Percentiles rank a stretch among this genome's conserved stretches.
phyloP scores from a whole-genome alignment of 2,113 vertebrate species.

The Oreochromis tanganicae region DNA sequence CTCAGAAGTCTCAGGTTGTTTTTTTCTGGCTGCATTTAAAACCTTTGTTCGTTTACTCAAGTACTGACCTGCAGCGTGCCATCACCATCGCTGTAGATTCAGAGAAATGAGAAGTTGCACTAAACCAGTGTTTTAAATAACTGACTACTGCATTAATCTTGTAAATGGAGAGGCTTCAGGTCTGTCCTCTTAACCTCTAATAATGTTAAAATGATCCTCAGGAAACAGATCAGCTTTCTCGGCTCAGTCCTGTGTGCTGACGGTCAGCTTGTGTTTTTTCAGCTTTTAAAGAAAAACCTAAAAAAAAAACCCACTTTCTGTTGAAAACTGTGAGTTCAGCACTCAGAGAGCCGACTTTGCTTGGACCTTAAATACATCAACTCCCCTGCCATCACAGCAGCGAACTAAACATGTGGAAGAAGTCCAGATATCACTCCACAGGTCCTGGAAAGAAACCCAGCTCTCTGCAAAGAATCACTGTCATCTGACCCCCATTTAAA shows the following conservation, averaged over 20 bases:
- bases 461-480: neutral
- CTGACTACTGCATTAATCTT: neutral
- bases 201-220: neutral
- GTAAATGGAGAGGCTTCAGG: neutral
- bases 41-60: neutral
- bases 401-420: neutral
- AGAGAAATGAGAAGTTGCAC: neutral
- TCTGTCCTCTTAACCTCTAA: neutral
- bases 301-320: neutral
- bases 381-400: neutral
- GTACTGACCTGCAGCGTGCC: neutral
- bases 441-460: neutral
- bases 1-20: neutral
- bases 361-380: neutral
- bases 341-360: neutral
- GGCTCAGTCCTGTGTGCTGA: neutral
- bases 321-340: neutral
- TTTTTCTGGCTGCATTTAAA: neutral
- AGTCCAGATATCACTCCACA: neutral
- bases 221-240: neutral
- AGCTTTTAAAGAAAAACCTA: neutral
- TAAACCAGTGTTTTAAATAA: neutral
- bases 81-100: neutral
- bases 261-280: neutral
- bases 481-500: neutral